Evolutionary conservation across 2,888 invertebrate species (phyloP), one percentile per base, ranked within the genome.

Genomic region (Tachina lurida): DNA sequence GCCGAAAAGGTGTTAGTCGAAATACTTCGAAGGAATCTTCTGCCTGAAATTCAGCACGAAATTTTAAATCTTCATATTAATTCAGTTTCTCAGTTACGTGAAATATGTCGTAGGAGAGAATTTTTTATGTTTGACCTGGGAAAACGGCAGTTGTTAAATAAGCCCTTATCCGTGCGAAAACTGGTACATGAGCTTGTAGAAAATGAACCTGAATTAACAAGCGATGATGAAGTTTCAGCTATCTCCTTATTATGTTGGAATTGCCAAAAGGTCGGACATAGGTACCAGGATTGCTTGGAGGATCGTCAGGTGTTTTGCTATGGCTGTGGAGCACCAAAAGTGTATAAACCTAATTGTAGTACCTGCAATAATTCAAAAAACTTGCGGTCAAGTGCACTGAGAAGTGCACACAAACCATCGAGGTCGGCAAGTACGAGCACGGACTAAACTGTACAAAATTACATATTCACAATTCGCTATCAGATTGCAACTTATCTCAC

Each of bases 241-340:
- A n/a, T n/a, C n/a, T n/a, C n/a, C n/a, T n/a, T n/a, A n/a, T n/a
- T n/a, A n/a, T 84, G 84, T 19, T 81, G 84, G 84, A 84, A 84
- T 10, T 84, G 80, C 54, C 10, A 39, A 0, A 52, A 65, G 13
- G 7, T 9, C 2, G 76, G 76, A n/a, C 84, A 84, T 22, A 22
- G 75, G 1, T 84, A 75, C 17, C 70, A 80, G 17, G 77, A 84
- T 17, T 81, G 81, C 17, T 8, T 76, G 1, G 65, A 45, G 12
- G 65, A 71, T 19, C 31, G 77, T 0, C n/a, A 58, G 2, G 41
- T 87, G 7, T 87, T 87, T 73, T 87, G 87, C 19, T 85, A 80
- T 31, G 87, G 84, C 1, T 87, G 84, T 73, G 87, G 82, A 0
- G 9, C 45, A n/a, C 45, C 65, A 0, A 49, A 78, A 17, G 12